These are phyloP conservation scores for Patella pellucida DNA, from an alignment of 2,888 invertebrate genomes.

Conservation along the genomic window DNA sequence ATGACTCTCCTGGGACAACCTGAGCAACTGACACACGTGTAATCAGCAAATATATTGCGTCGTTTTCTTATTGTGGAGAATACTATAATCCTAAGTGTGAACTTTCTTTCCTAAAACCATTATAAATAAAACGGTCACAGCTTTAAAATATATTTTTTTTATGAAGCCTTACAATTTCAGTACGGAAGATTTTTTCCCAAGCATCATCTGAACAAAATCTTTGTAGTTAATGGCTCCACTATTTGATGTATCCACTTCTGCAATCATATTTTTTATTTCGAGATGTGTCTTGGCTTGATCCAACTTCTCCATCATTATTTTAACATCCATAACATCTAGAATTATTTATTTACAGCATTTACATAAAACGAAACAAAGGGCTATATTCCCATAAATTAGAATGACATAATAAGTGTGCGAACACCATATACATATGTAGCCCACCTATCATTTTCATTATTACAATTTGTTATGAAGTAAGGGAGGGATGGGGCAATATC, in stretches of 20 bases:
- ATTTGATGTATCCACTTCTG: slow-evolving; percentile 61
- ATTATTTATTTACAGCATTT: no score
- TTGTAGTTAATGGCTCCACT: slow-evolving; percentile 63
- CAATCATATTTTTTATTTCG: slow-evolving; percentile 68
- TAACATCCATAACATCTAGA: slow-evolving; percentile 64
- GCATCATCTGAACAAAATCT: slow-evolving; percentile 68
- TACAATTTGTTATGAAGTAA: no score
- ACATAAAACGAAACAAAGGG: no score
- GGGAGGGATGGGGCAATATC: no score
- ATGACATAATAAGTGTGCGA: no score
- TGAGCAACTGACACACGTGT: no score
- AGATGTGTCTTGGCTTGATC: slow-evolving; percentile 68
- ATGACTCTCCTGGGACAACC: no score
- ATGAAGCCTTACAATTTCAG: slow-evolving; percentile 62
- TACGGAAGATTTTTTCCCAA: slow-evolving; percentile 60
- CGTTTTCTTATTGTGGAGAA: not conserved
- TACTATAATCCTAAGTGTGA: not conserved
- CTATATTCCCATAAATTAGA: no score
- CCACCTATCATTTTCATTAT: no score
- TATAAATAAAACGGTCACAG: not conserved
- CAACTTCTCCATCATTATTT: slow-evolving; percentile 66
- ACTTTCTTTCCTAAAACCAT: not conserved
- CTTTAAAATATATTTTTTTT: no score
- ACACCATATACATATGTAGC: no score
- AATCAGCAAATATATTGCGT: no score